phyloP scores from a whole-genome alignment of 1,140 invertebrate genomes.

The Nasonia vitripennis region DNA sequence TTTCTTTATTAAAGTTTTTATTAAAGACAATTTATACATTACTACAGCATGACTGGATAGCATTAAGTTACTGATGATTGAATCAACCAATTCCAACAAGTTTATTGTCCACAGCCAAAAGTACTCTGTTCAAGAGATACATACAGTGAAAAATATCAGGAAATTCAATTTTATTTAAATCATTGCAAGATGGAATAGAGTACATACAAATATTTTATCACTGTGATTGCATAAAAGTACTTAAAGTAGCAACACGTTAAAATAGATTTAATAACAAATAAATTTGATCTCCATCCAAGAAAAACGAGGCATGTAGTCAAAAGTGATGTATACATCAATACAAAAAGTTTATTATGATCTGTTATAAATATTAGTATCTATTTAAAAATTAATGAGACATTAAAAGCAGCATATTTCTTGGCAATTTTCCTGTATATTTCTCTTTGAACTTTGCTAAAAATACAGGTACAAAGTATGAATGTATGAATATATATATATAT shows the following conservation, averaged over 20 bases:
- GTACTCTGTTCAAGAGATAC: neutral
- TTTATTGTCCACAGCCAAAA: neutral
- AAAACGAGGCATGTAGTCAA: neutral
- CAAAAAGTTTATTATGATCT: neutral
- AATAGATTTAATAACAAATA: neutral
- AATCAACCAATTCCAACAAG: neutral
- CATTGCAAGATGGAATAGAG: too few relatives aligned
- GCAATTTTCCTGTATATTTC: slow-evolving; percentile 15
- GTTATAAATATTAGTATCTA: neutral
- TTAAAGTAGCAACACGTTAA: neutral
- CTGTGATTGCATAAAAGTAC: neutral
- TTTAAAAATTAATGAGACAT: neutral
- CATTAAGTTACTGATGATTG: neutral
- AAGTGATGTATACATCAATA: neutral
- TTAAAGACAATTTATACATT: slow-evolving; percentile 11
- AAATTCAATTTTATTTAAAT: neutral
- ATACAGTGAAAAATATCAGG: slow-evolving; percentile 23
- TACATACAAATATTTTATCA: neutral
- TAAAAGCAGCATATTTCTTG: neutral
- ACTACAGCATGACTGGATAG: neutral
- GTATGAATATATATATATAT: neutral
- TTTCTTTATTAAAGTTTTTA: neutral
- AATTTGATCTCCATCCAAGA: neutral
- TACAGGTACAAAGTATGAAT: slow-evolving; percentile 36
- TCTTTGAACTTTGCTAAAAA: slow-evolving; percentile 24